phyloP scores from a whole-genome alignment of 2,888 invertebrate species.

The Tenthredo scrophulariae region DNA sequence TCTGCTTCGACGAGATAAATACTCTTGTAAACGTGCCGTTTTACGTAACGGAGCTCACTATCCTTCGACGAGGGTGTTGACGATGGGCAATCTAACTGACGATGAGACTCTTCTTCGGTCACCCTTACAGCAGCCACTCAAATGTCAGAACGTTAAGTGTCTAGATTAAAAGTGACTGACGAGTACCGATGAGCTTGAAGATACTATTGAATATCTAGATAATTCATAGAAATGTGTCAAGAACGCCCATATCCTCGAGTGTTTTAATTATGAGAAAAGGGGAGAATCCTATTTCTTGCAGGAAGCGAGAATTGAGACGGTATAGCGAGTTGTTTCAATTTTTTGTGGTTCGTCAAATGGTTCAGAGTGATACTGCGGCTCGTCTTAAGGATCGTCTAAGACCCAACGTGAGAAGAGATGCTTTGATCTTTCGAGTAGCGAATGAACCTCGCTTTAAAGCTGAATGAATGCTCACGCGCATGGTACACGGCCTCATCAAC shows the following conservation, averaged over 20 bases:
- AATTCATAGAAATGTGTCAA: constrained; percentile 10
- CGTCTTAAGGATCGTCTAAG: constrained; percentile 2
- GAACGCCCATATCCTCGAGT: neutral
- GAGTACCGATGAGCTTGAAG: neutral
- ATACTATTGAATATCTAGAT: neutral
- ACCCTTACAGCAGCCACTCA: constrained; percentile 23
- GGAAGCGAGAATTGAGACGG: neutral
- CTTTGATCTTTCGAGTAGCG: constrained; percentile 43
- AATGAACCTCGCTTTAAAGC: constrained; percentile 29
- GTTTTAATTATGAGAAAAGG: neutral
- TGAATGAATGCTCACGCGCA: constrained; percentile 21
- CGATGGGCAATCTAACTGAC: constrained; percentile 22
- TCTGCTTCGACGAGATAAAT: constrained; percentile 26
- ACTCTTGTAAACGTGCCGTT: constrained; percentile 46
- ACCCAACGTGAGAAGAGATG: constrained; percentile 10
- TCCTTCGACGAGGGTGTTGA: neutral
- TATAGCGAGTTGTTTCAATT: neutral
- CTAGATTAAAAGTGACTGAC: constrained; percentile 30
- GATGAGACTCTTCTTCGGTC: constrained; percentile 23
- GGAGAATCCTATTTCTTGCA: neutral
- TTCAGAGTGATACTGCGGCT: neutral
- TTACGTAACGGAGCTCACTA: neutral
- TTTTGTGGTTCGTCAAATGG: neutral
- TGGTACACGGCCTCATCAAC: constrained; percentile 37
- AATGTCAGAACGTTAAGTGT: neutral